A percentile compares a stretch with the other conserved stretches of the same genome.
Conservation (phyloP, 2,888 invertebrate species). For the Leptinotarsa peninsularis region DNA sequence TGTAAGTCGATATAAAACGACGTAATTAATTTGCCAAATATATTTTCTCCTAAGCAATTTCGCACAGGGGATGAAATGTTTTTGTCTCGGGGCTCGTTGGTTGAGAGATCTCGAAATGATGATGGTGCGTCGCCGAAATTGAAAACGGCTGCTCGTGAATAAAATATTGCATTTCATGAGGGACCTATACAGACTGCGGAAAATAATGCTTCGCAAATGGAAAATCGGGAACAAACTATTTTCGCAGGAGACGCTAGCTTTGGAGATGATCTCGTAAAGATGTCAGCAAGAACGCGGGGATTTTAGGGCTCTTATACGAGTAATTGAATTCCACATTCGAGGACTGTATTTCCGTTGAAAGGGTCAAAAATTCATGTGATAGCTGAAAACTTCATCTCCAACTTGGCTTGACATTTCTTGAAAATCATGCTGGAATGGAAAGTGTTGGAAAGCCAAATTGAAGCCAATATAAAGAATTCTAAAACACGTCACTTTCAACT, state of each 20-base stretch:
- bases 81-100: conserved; percentile 11
- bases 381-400: background rate
- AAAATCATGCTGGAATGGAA: no score
- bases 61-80: conserved; percentile 4
- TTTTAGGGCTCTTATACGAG: background rate
- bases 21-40: conserved; percentile 36
- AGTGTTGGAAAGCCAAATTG: no score
- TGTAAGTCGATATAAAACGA: conserved; percentile 38
- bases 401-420: no score
- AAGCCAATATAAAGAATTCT: no score
- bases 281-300: conserved; percentile 6
- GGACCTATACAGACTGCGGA: conserved; percentile 9
- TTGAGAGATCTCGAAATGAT: conserved; percentile 10
- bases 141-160: conserved; percentile 7
- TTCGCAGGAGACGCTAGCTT: background rate
- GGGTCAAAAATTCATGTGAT: background rate
- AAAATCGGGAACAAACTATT: conserved; percentile 8
- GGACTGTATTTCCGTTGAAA: background rate
- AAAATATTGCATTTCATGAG: conserved; percentile 13
- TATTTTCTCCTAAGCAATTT: conserved; percentile 16
- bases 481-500: no score
- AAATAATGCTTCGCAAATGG: conserved; percentile 11
- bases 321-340: background rate
- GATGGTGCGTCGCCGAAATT: conserved; percentile 13
- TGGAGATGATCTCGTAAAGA: background rate